Evolutionary conservation across 2,113 vertebrate genomes (phyloP).

Genomic region (Odocoileus hemionus): DNA sequence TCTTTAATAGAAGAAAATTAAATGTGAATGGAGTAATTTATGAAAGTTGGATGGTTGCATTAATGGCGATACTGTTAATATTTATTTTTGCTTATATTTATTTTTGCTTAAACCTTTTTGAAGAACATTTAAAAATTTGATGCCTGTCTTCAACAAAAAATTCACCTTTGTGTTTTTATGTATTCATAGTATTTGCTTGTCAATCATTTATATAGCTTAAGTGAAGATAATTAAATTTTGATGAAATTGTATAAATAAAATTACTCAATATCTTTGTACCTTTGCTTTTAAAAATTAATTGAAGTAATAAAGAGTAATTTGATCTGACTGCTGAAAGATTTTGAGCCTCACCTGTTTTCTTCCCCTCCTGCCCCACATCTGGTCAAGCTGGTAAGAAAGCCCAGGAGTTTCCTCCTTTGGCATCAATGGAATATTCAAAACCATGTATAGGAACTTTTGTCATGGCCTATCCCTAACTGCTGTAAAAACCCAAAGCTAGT

Average conservation of each 20-base stretch:
- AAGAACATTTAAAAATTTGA: slow-evolving; percentile 37
- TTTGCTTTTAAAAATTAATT: slow-evolving; percentile 33
- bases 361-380: not conserved
- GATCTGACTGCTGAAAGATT: not conserved
- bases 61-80: not conserved
- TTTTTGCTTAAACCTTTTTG: slow-evolving; percentile 32
- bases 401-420: not conserved
- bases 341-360: not conserved
- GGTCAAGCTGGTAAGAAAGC: slow-evolving; percentile 7
- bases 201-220: slow-evolving; percentile 1
- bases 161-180: slow-evolving; percentile 8
- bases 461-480: not conserved
- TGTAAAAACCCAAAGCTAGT: not conserved
- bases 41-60: not conserved
- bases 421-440: not conserved
- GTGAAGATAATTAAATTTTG: slow-evolving; percentile 39
- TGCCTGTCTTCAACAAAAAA: slow-evolving; percentile 34
- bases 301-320: slow-evolving; percentile 52
- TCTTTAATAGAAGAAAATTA: slow-evolving; percentile 22
- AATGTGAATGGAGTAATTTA: not conserved
- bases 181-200: not conserved
- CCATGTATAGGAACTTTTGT: not conserved
- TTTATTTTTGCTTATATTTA: slow-evolving; percentile 4
- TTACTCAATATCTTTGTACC: slow-evolving; percentile 23
- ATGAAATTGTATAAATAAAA: slow-evolving; percentile 28